These are phyloP conservation scores for Corythaeola cristata DNA, from an alignment of 2,113 vertebrate species.

Conservation along the genomic window DNA sequence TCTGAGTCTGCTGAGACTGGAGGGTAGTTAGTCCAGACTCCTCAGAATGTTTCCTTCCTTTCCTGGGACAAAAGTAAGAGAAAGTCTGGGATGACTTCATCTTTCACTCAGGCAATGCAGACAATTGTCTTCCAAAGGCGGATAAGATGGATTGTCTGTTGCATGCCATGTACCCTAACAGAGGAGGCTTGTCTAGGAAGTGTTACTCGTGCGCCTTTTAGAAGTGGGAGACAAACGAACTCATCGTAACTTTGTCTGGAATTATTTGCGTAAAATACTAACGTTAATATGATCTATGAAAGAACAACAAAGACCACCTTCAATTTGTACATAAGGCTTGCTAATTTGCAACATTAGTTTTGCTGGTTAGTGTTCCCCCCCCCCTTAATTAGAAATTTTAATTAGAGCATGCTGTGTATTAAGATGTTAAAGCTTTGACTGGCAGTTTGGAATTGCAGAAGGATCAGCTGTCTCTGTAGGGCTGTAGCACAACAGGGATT, in stretches of 20 bases:
- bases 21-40: not conserved
- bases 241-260: not conserved
- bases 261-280: conserved; percentile 12
- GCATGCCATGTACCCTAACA: not conserved
- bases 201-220: not conserved
- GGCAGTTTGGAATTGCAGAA: conserved; percentile 45
- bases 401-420: conserved; percentile 70
- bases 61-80: not conserved
- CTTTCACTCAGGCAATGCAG: not conserved
- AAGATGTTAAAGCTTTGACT: conserved; percentile 70
- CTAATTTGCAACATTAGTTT: conserved; percentile 60
- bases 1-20: not conserved
- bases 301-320: conserved; percentile 26
- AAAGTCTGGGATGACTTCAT: not conserved
- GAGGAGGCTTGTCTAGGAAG: not conserved
- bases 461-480: conserved; percentile 59
- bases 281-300: not conserved
- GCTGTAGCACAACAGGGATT: conserved; percentile 60
- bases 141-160: not conserved
- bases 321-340: conserved; percentile 25
- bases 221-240: not conserved
- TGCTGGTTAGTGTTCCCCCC: not conserved
- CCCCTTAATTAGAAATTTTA: conserved; percentile 71
- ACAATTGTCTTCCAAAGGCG: not conserved
- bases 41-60: not conserved